Evolutionary conservation across 2,113 vertebrate species (phyloP), one percentile per base, ranked within the genome.

Genomic region (Phaethon lepturus): DNA sequence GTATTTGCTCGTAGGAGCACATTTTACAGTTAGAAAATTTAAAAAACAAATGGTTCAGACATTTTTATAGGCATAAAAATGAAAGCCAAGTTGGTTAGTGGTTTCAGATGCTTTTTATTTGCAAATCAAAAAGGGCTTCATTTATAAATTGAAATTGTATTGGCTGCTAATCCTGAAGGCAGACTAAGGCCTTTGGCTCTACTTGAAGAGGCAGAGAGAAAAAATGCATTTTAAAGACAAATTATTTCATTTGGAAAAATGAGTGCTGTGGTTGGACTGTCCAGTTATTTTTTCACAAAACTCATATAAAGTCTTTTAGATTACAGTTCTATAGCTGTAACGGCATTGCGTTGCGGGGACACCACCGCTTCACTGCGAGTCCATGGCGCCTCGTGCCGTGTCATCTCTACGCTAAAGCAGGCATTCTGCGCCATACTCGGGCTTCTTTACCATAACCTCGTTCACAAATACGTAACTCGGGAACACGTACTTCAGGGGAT

Each of bases 31-130:
- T 83, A 95, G 96, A 96, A 98, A 95, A 96, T 95, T 84, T 93
- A 78, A 95, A 97, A 96, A 97, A 93, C 96, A 93, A 96, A 95
- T 38, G 82, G 93, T 63, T 72, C 86, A 71, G 96, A 93, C 90
- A 74, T 97, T 98, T 98, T 98, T 97, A 97, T 97, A 95, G 96
- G 96, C 94, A 42, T 63, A 88, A 86, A 88, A 66, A 86, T 16
- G 22, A 23, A 66, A 85, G 97, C 95, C 96, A 97, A 93, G 87
- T 38, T 87, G 95, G 97, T 95, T 82, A 81, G 95, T 89, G 90
- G 91, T 77, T 96, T 96, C 97, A 96, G 96, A 97, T 87, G 97
- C 95, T 97, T 97, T 81, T 69, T 75, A 92, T 97, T 92, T 94
- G 72, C 84, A 78, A 86, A 91, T 83, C 96, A 82, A 68, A 83